phyloP scores from a whole-genome alignment of 1,140 invertebrate genomes.

The Tyrophagus putrescentiae region DNA sequence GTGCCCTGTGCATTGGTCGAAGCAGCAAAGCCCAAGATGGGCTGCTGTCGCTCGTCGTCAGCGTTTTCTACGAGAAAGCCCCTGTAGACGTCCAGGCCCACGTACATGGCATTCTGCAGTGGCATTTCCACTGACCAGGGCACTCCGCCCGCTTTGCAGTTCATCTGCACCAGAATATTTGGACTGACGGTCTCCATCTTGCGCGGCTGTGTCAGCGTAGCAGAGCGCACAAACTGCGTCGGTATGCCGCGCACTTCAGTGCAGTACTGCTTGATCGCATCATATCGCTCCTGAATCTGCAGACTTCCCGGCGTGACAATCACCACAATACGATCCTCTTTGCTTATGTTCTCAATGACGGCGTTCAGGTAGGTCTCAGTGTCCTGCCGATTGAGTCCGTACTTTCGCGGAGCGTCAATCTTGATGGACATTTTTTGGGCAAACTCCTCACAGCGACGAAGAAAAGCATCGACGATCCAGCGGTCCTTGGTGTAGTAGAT shows the following conservation, averaged over 20 bases:
- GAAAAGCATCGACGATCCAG: slow-evolving; percentile 44
- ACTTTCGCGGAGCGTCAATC: slow-evolving; percentile 40
- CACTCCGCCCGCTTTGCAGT: slow-evolving; percentile 84
- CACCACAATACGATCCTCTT: slow-evolving; percentile 52
- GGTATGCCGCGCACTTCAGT: slow-evolving; percentile 61
- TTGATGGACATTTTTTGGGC: slow-evolving; percentile 49
- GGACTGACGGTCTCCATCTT: slow-evolving; percentile 60
- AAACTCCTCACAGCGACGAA: slow-evolving; percentile 42
- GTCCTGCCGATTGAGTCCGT: slow-evolving; percentile 39
- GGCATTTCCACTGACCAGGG: slow-evolving; percentile 74
- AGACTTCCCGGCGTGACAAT: slow-evolving; percentile 53
- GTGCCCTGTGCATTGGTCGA: slow-evolving; percentile 57
- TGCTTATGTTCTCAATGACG: slow-evolving; percentile 37
- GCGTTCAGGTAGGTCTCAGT: slow-evolving; percentile 42
- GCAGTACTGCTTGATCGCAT: slow-evolving; percentile 71
- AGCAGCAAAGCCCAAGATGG: slow-evolving; percentile 59
- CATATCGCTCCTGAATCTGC: slow-evolving; percentile 64
- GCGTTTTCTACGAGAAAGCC: too few relatives aligned
- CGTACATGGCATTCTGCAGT: slow-evolving; percentile 55
- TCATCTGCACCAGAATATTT: slow-evolving; percentile 88
- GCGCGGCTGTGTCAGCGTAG: slow-evolving; percentile 50
- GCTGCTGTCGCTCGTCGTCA: slow-evolving; percentile 42
- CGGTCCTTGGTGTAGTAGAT: slow-evolving; percentile 47
- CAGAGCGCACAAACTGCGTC: slow-evolving; percentile 57
- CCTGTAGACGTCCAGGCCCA: slow-evolving; percentile 78